Conservation (phyloP, 2,113 vertebrate genomes). For the Climacteris rufus region DNA sequence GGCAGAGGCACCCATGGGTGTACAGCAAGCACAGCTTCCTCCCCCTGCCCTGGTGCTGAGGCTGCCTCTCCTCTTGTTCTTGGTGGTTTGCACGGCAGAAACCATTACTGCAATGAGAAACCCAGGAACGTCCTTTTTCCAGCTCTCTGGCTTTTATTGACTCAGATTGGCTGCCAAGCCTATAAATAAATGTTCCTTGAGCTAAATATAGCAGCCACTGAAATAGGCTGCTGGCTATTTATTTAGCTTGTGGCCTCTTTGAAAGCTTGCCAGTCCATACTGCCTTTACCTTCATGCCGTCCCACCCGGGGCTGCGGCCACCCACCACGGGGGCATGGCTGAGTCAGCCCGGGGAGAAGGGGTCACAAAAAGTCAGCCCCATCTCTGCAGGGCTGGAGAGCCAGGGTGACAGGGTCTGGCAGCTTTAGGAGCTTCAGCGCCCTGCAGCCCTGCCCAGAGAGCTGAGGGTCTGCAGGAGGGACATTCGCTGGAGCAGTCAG, state of each 20-base stretch:
- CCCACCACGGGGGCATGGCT: background rate
- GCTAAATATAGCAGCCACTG: constrained; percentile 70
- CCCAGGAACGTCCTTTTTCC: constrained; percentile 60
- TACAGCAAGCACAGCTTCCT: background rate
- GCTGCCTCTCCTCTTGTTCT: background rate
- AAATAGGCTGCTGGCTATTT: constrained; percentile 61
- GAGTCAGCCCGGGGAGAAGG: background rate
- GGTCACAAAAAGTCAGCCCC: background rate
- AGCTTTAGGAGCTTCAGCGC: background rate
- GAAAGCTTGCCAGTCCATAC: constrained; percentile 38
- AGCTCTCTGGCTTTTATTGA: constrained; percentile 61
- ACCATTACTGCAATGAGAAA: constrained; percentile 23
- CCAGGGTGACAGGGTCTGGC: background rate
- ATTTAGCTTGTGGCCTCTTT: constrained; percentile 61
- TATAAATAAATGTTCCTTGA: constrained; percentile 72
- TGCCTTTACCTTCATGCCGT: background rate
- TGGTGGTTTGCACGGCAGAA: background rate
- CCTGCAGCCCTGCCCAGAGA: background rate
- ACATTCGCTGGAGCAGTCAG: rapidly evolving
- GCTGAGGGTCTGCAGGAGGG: background rate
- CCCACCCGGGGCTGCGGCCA: background rate
- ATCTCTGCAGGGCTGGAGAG: background rate
- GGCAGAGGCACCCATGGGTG: background rate
- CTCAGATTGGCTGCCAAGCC: constrained; percentile 60
- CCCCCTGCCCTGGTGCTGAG: background rate